phyloP scores from a whole-genome alignment of 2,113 vertebrate species.

The Protobothrops flavoviridis region DNA sequence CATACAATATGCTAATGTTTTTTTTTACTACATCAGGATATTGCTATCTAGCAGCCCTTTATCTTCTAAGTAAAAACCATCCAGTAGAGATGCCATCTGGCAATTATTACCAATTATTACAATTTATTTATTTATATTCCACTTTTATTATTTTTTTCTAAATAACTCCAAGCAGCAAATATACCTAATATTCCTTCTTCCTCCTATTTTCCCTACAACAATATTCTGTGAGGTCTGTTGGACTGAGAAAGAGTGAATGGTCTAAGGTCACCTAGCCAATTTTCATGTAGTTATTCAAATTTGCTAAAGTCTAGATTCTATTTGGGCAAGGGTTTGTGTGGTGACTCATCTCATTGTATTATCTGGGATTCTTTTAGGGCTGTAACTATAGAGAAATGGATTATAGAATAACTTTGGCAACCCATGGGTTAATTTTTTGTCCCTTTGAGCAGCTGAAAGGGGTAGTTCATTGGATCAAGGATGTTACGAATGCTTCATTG shows the following conservation, averaged over 20 bases:
- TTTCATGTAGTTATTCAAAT: neutral
- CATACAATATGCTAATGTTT: neutral
- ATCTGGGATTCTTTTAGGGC: neutral
- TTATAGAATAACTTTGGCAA: too few relatives aligned
- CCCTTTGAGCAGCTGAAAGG: too few relatives aligned
- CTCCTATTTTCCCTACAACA: too few relatives aligned
- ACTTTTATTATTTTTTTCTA: neutral
- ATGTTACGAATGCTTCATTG: neutral
- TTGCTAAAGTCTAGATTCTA: neutral
- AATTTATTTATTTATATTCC: neutral
- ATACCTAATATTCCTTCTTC: too few relatives aligned
- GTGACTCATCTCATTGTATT: neutral
- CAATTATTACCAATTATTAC: neutral
- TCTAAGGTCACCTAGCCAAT: neutral
- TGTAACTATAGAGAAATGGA: neutral
- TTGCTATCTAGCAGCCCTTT: neutral
- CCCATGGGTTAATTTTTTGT: too few relatives aligned
- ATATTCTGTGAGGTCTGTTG: too few relatives aligned
- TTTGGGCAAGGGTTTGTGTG: neutral
- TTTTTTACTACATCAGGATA: neutral
- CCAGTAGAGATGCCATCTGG: neutral
- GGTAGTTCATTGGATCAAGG: too few relatives aligned
- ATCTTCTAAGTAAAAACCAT: neutral
- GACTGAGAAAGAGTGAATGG: too few relatives aligned
- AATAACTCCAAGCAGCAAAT: too few relatives aligned